Evolutionary conservation across 2,888 invertebrate species (phyloP).

Genomic region (Chrysodeixis includens): DNA sequence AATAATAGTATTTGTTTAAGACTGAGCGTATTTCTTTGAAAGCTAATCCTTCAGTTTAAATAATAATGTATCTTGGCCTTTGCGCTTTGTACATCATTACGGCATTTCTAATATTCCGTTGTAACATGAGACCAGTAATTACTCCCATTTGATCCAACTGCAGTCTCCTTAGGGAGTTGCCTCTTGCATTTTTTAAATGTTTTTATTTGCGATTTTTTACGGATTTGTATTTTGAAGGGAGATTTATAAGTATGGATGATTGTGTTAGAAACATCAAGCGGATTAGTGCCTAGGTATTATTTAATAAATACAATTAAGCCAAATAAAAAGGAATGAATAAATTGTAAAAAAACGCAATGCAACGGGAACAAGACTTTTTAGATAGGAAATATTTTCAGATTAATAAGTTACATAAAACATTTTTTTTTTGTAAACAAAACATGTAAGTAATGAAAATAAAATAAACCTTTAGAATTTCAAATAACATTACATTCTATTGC

Average conservation of each 20-base stretch:
- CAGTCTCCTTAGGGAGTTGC: constrained; percentile 56
- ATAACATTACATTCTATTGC: no score
- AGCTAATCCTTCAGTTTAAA: constrained; percentile 44
- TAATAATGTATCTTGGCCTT: constrained; percentile 32
- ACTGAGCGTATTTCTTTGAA: constrained; percentile 26
- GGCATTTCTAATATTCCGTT: constrained; percentile 25
- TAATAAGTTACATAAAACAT: no score
- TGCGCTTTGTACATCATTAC: constrained; percentile 17
- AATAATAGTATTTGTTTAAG: constrained; percentile 1
- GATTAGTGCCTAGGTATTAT: no score
- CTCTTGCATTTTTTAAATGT: constrained; percentile 69
- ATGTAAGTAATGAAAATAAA: neutral
- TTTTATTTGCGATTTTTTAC: constrained; percentile 67
- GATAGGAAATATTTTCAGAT: no score
- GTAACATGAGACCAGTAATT: constrained; percentile 20
- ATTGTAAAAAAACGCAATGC: no score
- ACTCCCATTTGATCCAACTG: constrained; percentile 26
- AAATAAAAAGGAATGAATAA: no score
- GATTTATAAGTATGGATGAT: neutral
- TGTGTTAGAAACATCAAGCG: no score
- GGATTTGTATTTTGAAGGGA: neutral
- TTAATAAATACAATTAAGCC: no score
- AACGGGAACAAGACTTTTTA: no score
- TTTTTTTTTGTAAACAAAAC: no score
- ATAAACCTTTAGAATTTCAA: neutral